phyloP scores from a whole-genome alignment of 2,797 vertebrate genomes.

The Betta splendens region DNA sequence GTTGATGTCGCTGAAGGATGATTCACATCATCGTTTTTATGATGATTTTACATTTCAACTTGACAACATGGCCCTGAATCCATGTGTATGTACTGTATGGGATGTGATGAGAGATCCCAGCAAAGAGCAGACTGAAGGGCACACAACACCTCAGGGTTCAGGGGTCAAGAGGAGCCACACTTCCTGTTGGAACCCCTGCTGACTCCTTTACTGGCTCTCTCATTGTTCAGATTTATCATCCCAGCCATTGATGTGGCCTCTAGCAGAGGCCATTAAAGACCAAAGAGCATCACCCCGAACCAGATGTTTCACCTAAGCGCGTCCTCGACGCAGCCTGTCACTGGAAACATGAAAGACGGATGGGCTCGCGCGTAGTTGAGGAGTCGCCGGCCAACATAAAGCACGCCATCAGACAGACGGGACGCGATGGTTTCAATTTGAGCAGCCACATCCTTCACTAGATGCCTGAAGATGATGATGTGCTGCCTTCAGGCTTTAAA shows the following conservation, averaged over 20 bases:
- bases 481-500: background rate
- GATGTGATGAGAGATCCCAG: constrained; percentile 33
- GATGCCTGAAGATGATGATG: constrained; percentile 14
- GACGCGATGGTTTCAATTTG: constrained; percentile 46
- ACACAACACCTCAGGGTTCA: constrained; percentile 66
- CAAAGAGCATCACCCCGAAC: constrained; percentile 77
- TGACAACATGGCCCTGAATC: background rate
- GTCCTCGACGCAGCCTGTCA: constrained; percentile 48
- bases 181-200: constrained; percentile 77
- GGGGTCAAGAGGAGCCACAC: constrained; percentile 76
- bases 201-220: constrained; percentile 74
- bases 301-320: constrained; percentile 76
- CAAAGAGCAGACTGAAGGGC: constrained; percentile 43
- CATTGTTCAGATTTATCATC: constrained; percentile 79
- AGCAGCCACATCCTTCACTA: background rate
- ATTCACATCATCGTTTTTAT: too few relatives aligned
- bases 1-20: too few relatives aligned
- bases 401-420: constrained; percentile 39
- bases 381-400: constrained; percentile 49
- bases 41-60: background rate
- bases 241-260: constrained; percentile 74
- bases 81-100: constrained; percentile 29
- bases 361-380: constrained; percentile 34
- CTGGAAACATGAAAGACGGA: constrained; percentile 57
- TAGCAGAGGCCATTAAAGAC: constrained; percentile 70